These are phyloP conservation scores for Volucella inflata DNA, from an alignment of 2,888 invertebrate species.

Conservation along the genomic window DNA sequence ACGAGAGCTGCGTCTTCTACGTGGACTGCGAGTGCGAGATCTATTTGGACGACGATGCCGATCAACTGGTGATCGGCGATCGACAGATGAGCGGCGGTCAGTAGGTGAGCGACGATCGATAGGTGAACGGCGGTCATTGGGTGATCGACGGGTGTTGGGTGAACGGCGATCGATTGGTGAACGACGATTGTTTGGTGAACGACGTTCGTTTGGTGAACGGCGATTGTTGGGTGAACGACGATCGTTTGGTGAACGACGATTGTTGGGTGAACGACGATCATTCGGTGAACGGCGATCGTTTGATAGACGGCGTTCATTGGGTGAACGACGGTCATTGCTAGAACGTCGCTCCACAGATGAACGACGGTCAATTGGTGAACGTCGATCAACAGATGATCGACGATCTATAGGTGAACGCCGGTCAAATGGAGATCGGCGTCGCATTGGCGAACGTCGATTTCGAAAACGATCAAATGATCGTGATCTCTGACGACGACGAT, in stretches of 20 bases:
- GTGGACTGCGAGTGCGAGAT: constrained; percentile 67
- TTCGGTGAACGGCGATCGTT: constrained; percentile 76
- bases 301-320: constrained; percentile 80
- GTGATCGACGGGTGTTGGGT: constrained; percentile 79
- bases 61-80: constrained; percentile 77
- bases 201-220: constrained; percentile 76
- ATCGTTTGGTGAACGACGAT: constrained; percentile 74
- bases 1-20: constrained; percentile 73
- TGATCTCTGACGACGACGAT: constrained; percentile 79
- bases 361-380: constrained; percentile 75
- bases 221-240: constrained; percentile 77
- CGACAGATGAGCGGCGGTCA: constrained; percentile 80
- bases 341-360: constrained; percentile 77
- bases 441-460: constrained; percentile 81
- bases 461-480: constrained; percentile 81
- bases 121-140: constrained; percentile 74
- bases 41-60: constrained; percentile 68
- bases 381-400: constrained; percentile 80
- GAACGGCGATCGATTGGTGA: constrained; percentile 76
- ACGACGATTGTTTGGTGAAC: constrained; percentile 79
- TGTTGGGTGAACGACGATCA: constrained; percentile 78
- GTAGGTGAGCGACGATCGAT: constrained; percentile 80
- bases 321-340: constrained; percentile 76
- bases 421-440: constrained; percentile 75
- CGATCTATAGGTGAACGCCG: constrained; percentile 78